Evolutionary conservation across 2,113 vertebrate species (phyloP).

Genomic region (Podarcis cretensis): DNA sequence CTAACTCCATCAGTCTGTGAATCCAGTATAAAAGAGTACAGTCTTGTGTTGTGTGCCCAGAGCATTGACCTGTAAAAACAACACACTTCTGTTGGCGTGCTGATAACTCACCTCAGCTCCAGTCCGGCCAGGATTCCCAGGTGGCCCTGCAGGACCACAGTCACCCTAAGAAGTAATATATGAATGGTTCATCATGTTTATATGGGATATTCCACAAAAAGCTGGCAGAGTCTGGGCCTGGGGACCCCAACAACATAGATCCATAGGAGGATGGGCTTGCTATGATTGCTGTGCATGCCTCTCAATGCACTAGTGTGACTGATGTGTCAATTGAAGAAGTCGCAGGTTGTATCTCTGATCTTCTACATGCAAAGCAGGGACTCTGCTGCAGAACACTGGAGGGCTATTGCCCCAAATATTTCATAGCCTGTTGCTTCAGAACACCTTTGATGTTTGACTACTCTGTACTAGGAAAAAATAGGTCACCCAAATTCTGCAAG

Average conservation of each 20-base stretch:
- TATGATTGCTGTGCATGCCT: background rate
- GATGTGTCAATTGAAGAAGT: too few species aligned
- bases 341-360: too few species aligned
- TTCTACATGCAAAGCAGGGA: too few species aligned
- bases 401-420: too few species aligned
- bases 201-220: background rate
- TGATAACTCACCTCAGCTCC: constrained; percentile 84
- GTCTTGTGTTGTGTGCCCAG: background rate
- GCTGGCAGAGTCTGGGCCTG: background rate
- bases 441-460: too few species aligned
- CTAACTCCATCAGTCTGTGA: background rate
- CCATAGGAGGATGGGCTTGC: background rate
- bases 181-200: rapidly evolving
- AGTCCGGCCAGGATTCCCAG: constrained; percentile 80
- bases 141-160: constrained; percentile 84
- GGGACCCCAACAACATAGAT: background rate
- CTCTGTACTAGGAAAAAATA: too few species aligned
- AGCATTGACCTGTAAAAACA: background rate
- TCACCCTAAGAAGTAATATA: constrained; percentile 83
- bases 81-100: background rate
- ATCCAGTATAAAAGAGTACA: background rate
- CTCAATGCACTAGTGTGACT: background rate
- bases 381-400: too few species aligned
- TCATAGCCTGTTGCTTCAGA: too few species aligned
- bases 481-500: too few species aligned